A percentile compares a stretch with the other conserved stretches of the same genome.
phyloP scores from a whole-genome alignment of 2,797 vertebrate species.

The Pseudocheirus occidentalis region DNA sequence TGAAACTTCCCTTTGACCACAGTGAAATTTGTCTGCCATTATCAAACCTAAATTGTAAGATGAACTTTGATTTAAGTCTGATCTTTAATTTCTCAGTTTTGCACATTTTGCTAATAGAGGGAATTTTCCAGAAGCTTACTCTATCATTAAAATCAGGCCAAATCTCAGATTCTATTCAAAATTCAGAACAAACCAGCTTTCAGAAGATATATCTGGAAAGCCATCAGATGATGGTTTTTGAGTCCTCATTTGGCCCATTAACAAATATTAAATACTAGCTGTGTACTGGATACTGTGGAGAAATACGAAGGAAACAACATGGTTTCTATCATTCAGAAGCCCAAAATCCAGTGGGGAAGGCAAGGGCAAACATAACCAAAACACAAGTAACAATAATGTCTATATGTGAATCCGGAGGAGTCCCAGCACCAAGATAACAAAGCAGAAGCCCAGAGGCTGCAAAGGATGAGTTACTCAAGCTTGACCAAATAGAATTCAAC shows the following conservation, averaged over 20 bases:
- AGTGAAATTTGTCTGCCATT: background rate
- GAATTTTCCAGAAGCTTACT: constrained; percentile 38
- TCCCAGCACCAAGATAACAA: background rate
- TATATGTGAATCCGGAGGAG: too few species aligned
- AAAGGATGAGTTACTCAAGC: background rate
- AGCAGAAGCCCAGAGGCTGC: background rate
- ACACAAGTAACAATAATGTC: background rate
- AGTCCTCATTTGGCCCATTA: constrained; percentile 24
- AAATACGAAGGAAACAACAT: constrained; percentile 37
- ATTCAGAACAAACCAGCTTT: constrained; percentile 48
- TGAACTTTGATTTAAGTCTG: background rate
- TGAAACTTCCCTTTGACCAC: background rate
- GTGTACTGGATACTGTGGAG: constrained; percentile 7
- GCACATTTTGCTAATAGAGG: background rate
- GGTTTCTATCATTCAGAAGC: constrained; percentile 29
- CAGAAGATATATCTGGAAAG: background rate
- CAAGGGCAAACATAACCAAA: constrained; percentile 35
- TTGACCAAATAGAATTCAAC: constrained; percentile 35
- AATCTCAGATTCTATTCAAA: constrained; percentile 50
- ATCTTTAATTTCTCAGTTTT: constrained; percentile 57
- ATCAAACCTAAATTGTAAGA: background rate
- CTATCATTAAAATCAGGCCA: constrained; percentile 52
- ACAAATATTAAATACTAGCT: constrained; percentile 16
- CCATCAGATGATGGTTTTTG: background rate
- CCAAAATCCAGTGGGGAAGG: background rate